Conservation (phyloP, 2,888 invertebrate species). For the Ditylenchus weischeri region DNA sequence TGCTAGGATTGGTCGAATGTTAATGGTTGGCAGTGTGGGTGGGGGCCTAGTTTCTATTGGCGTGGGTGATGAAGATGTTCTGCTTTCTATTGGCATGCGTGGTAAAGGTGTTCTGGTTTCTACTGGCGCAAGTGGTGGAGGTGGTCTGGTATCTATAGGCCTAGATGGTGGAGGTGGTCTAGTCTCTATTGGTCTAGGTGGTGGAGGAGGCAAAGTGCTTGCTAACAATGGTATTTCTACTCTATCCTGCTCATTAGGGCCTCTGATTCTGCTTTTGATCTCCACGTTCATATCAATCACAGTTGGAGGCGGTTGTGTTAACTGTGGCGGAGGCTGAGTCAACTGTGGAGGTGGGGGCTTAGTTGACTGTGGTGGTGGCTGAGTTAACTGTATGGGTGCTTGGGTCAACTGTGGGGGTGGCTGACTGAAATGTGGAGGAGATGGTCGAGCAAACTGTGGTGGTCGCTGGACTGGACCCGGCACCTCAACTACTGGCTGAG, state of each 20-base stretch:
- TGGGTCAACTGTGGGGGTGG: background rate
- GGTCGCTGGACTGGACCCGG: background rate
- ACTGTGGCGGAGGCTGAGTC: background rate
- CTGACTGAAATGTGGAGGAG: background rate
- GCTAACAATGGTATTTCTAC: background rate
- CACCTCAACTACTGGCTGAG: background rate
- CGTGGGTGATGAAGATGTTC: no score
- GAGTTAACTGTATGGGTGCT: background rate
- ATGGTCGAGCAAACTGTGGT: background rate
- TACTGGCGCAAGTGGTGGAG: background rate
- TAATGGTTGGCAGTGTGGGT: conserved; percentile 4
- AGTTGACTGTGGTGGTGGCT: background rate
- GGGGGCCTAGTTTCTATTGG: no score
- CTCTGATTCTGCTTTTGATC: background rate
- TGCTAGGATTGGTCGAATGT: background rate
- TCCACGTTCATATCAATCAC: conserved; percentile 1
- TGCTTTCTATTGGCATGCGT: no score
- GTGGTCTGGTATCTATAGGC: no score
- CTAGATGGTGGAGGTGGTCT: no score
- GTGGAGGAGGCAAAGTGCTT: no score
- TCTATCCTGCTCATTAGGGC: background rate
- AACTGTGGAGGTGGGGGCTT: background rate
- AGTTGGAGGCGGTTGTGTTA: background rate
- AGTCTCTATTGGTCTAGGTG: no score
- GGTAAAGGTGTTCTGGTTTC: no score